Conservation (phyloP, 2,113 vertebrate genomes). For the Nymphicus hollandicus region DNA sequence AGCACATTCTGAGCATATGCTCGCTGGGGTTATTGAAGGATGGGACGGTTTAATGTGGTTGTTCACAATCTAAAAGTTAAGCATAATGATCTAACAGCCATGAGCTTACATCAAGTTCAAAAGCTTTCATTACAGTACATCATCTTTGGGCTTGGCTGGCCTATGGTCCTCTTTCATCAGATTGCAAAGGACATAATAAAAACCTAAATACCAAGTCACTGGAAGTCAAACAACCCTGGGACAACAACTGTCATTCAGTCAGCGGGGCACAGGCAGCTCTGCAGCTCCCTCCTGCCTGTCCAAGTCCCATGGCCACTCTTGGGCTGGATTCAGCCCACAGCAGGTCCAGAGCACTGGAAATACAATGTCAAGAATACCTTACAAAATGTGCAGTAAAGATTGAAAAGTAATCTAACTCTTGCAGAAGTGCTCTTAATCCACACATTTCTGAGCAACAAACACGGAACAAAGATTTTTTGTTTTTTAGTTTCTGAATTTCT, state of each 20-base stretch:
- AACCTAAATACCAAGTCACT: not conserved
- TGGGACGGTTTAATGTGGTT: not conserved
- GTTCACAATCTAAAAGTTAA: not conserved
- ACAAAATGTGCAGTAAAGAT: not conserved
- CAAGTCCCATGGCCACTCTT: not conserved
- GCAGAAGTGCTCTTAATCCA: not conserved
- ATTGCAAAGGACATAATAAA: not conserved
- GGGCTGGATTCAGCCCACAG: not conserved
- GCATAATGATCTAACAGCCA: not conserved
- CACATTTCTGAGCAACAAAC: not conserved
- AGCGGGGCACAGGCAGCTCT: fast-evolving
- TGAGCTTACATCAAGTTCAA: not conserved
- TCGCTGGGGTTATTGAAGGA: not conserved
- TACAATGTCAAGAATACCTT: too few relatives aligned
- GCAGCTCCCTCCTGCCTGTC: not conserved
- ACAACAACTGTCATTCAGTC: fast-evolving
- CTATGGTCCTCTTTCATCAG: not conserved
- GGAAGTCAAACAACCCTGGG: not conserved
- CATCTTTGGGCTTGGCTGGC: not conserved
- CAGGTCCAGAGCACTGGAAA: not conserved
- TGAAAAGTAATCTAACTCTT: not conserved
- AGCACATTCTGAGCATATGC: not conserved
- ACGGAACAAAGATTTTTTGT: not conserved
- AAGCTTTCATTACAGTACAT: not conserved
- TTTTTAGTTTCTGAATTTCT: not conserved